Evolutionary conservation across 1,140 invertebrate genomes (phyloP), one percentile per base, ranked within the genome.

Genomic region (Neodiprion pinetum): DNA sequence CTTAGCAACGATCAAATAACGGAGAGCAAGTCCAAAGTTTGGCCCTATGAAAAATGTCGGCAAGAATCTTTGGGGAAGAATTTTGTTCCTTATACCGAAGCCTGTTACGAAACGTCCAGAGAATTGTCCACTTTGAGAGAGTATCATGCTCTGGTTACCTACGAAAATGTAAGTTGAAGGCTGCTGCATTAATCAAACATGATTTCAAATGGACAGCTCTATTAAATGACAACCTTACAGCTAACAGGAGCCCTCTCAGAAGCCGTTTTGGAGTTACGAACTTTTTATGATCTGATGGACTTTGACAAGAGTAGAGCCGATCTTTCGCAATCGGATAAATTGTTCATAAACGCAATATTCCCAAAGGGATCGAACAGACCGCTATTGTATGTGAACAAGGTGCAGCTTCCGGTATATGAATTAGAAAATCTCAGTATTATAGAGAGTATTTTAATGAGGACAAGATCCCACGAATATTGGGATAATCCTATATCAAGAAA

Each of bases 61-160:
- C 71, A 80, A 47, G 77, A 84, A 69, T 76, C 80, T 7, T 71
- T 78, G 70, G 82, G 73, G 10, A 87, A 85, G 73, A 74, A 12
- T 17, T 80, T 82, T 49, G 68, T 82, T 7, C 84, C 85, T 28
- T 88, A 83, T 28, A 84, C 86, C 1, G 80, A 85, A 69, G 85
- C 86, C 61, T 89, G 88, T 76, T 87, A 88, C 72, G 81, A 85
- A 79, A 80, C 78, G 47, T 88, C 87, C 7, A 83, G 77, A 74
- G 86, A 88, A 79, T 78, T 89, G 61, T 88, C 87, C 3, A 88
- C 86, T 4, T 79, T 88, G 8, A 80, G 87, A 69, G 85, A 81
- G 73, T 88, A 88, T 78, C 76, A 84, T 77, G 78, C 83, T 47
- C 73, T 77, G 47, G 74, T 83, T n/a, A 65, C 72, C 50, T 80